Evolutionary conservation across 2,888 invertebrate genomes (phyloP).

Genomic region (Caenorhabditis panamensis): DNA sequence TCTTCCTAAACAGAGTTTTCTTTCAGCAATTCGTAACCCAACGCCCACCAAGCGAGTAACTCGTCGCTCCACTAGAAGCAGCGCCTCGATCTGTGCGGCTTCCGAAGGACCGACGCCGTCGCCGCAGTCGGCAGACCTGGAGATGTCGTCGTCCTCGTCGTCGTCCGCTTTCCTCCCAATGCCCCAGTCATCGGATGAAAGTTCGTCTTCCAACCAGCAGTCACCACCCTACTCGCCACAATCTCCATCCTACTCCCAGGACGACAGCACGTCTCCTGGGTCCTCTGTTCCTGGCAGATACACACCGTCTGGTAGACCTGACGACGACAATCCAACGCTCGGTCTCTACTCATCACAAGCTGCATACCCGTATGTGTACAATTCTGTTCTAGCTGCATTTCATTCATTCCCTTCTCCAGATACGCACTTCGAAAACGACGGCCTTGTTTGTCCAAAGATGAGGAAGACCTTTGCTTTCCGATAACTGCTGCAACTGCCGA

Average conservation of each 20-base stretch:
- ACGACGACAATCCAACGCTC: slow-evolving; percentile 29
- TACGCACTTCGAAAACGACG: slow-evolving; percentile 73
- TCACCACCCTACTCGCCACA: slow-evolving; percentile 41
- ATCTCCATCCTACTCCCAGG: slow-evolving; percentile 15
- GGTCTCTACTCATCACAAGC: slow-evolving; percentile 42
- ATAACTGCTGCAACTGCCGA: slow-evolving; percentile 80
- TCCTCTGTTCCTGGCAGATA: slow-evolving; percentile 13
- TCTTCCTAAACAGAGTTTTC: background rate
- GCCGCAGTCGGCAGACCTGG: slow-evolving; percentile 38
- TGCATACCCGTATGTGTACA: slow-evolving; percentile 17
- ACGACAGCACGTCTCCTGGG: background rate
- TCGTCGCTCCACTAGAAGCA: slow-evolving; percentile 46
- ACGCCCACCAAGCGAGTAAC: slow-evolving; percentile 44
- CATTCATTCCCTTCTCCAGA: slow-evolving; percentile 21
- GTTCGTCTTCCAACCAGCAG: background rate
- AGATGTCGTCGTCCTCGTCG: slow-evolving; percentile 54
- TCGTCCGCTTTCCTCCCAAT: slow-evolving; percentile 29
- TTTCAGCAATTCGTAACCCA: slow-evolving; percentile 55
- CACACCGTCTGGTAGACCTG: slow-evolving; percentile 29
- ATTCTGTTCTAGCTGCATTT: background rate
- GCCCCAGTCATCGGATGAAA: slow-evolving; percentile 27
- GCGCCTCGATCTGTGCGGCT: slow-evolving; percentile 44
- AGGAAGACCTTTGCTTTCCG: slow-evolving; percentile 76
- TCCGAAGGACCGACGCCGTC: slow-evolving; percentile 47
- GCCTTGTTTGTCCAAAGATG: slow-evolving; percentile 74